A percentile compares a stretch with the other conserved stretches of the same genome.
phyloP scores from a whole-genome alignment of 1,140 invertebrate genomes.

The Sycophaga agraensis region DNA sequence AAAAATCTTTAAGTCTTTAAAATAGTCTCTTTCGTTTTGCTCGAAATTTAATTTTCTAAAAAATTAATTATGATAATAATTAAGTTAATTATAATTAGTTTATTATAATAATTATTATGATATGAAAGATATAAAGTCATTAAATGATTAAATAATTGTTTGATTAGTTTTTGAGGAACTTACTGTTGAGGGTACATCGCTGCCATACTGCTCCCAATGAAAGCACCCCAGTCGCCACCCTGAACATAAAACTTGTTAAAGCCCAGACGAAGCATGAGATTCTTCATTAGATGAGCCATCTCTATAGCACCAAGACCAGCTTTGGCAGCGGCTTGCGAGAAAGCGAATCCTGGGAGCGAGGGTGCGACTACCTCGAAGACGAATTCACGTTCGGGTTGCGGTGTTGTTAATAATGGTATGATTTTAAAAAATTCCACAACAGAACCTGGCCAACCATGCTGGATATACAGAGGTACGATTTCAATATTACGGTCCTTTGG shows the following conservation, averaged over 20 bases:
- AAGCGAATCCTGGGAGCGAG: constrained; percentile 79
- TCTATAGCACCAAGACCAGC: constrained; percentile 53
- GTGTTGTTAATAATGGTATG: constrained; percentile 70
- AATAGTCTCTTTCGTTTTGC: too few relatives aligned
- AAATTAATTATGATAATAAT: too few relatives aligned
- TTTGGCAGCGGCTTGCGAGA: constrained; percentile 59
- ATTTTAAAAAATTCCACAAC: constrained; percentile 83
- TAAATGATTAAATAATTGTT: too few relatives aligned
- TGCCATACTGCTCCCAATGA: constrained; percentile 64
- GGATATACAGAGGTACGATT: constrained; percentile 71
- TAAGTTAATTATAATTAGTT: too few relatives aligned
- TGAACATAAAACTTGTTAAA: constrained; percentile 77
- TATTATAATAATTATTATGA: too few relatives aligned
- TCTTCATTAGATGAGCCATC: constrained; percentile 73
- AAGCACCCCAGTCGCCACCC: constrained; percentile 82
- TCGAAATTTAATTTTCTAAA: too few relatives aligned
- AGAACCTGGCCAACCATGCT: constrained; percentile 93
- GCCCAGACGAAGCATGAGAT: constrained; percentile 80
- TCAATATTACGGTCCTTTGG: constrained; percentile 55
- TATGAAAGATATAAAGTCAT: too few relatives aligned
- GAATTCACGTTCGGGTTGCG: constrained; percentile 60
- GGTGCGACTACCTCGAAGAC: constrained; percentile 82
- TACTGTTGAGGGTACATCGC: constrained; percentile 68
- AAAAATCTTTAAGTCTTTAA: too few relatives aligned
- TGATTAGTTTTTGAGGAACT: too few relatives aligned